Percentiles rank a stretch among this genome's conserved stretches.
These are phyloP conservation scores for Anthopleura sola DNA, from an alignment of 64 coral and sea anemone genomes.

Conservation along the genomic window DNA sequence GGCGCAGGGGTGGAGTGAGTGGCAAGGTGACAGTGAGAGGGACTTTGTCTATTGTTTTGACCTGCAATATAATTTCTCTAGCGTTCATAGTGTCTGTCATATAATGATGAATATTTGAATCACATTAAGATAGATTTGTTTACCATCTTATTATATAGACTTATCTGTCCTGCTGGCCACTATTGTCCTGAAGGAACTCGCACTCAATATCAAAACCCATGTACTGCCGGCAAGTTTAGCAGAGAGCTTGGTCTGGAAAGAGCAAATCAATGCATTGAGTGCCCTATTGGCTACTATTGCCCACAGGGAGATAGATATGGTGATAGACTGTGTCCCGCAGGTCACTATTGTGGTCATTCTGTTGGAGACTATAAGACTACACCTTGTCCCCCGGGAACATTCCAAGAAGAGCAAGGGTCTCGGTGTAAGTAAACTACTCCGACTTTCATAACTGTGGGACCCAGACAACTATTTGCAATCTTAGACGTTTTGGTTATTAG, in stretches of 20 bases:
- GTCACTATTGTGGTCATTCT: conserved; percentile 60
- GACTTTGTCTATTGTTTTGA: too few relatives aligned
- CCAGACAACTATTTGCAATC: too few relatives aligned
- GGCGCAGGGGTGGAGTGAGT: too few relatives aligned
- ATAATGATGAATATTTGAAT: too few relatives aligned
- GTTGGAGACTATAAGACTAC: background rate
- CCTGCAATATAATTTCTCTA: too few relatives aligned
- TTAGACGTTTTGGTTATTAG: too few relatives aligned
- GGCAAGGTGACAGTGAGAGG: too few relatives aligned
- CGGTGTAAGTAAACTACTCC: conserved; percentile 54
- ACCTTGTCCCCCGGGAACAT: conserved; percentile 72
- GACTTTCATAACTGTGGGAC: too few relatives aligned
- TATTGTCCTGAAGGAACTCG: conserved; percentile 68
- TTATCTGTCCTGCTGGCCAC: conserved; percentile 78
- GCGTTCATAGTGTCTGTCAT: too few relatives aligned
- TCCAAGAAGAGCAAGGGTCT: conserved; percentile 87
- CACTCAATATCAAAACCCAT: conserved; percentile 67
- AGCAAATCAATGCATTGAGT: conserved; percentile 63
- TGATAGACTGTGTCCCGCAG: conserved; percentile 66
- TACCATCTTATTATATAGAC: conserved; percentile 17
- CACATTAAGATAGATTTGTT: too few relatives aligned
- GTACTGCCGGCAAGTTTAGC: conserved; percentile 47
- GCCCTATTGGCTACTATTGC: conserved; percentile 72
- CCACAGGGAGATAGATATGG: conserved; percentile 61
- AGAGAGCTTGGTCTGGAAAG: conserved; percentile 68